Conservation (phyloP, 1,140 invertebrate genomes). For the Sitophilus oryzae region DNA sequence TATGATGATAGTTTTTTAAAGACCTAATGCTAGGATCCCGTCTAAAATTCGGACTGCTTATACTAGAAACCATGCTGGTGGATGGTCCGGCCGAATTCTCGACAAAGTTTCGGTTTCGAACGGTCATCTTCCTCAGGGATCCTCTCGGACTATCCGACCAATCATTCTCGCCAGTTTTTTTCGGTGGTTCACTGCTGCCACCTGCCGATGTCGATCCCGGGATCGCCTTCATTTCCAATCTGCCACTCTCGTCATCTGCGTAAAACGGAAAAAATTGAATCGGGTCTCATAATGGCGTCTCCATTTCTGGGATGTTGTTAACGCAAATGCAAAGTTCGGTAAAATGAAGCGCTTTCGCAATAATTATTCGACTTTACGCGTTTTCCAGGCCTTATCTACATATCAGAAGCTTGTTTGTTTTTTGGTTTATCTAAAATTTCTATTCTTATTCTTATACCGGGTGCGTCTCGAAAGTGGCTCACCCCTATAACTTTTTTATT, state of each 20-base stretch:
- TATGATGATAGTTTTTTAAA: constrained; percentile 28
- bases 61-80: constrained; percentile 20
- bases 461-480: too few relatives aligned
- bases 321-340: too few relatives aligned
- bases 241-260: constrained; percentile 17
- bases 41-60: constrained; percentile 30
- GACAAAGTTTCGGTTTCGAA: neutral
- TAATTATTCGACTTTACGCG: too few relatives aligned
- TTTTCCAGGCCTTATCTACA: too few relatives aligned
- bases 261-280: neutral
- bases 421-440: too few relatives aligned
- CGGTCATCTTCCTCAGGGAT: constrained; percentile 3
- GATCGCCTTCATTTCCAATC: constrained; percentile 21
- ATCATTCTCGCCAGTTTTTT: constrained; percentile 1
- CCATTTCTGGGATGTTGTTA: too few relatives aligned
- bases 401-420: too few relatives aligned
- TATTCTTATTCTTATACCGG: too few relatives aligned
- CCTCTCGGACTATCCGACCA: constrained; percentile 8
- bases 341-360: too few relatives aligned
- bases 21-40: constrained; percentile 34
- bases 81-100: constrained; percentile 1
- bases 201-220: neutral
- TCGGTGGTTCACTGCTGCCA: constrained; percentile 1
- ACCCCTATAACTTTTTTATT: too few relatives aligned
- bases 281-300: too few relatives aligned